Conservation (phyloP, 2,888 invertebrate species). For the Hypsopygia costalis region DNA sequence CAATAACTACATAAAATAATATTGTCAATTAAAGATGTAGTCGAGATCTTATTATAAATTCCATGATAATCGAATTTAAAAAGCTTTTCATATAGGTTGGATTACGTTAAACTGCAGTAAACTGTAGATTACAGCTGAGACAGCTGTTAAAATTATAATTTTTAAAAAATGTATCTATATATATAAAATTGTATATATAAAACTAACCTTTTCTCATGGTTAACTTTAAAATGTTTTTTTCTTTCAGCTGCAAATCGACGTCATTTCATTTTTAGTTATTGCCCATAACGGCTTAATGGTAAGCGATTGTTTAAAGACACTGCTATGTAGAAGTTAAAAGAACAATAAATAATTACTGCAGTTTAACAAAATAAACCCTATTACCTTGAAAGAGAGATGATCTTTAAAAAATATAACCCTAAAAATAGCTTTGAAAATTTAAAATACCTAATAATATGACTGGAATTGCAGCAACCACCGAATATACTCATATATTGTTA, state of each 20-base stretch:
- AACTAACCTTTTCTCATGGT: too few species aligned
- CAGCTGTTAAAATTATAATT: too few species aligned
- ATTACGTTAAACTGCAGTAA: constrained; percentile 10
- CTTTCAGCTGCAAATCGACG: too few species aligned
- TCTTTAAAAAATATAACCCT: constrained; percentile 5
- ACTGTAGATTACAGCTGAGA: too few species aligned
- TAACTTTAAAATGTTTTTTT: too few species aligned
- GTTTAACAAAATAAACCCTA: constrained; percentile 5
- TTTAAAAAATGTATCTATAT: too few species aligned
- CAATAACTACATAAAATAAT: constrained; percentile 21
- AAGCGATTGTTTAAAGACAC: too few species aligned
- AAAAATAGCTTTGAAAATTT: constrained; percentile 2
- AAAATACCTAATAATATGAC: background rate
- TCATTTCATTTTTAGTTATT: too few species aligned
- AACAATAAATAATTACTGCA: constrained; percentile 1
- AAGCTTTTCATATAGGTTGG: constrained; percentile 4
- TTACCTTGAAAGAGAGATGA: background rate
- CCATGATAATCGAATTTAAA: constrained; percentile 20
- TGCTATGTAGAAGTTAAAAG: too few species aligned
- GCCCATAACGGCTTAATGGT: too few species aligned
- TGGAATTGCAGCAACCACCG: background rate
- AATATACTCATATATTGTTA: too few species aligned
- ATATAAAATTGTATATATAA: too few species aligned
- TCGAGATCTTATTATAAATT: constrained; percentile 11
- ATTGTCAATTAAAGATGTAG: constrained; percentile 34